Evolutionary conservation across 2,113 vertebrate genomes (phyloP), one percentile per base, ranked within the genome.

Genomic region (Muscicapa adusta): DNA sequence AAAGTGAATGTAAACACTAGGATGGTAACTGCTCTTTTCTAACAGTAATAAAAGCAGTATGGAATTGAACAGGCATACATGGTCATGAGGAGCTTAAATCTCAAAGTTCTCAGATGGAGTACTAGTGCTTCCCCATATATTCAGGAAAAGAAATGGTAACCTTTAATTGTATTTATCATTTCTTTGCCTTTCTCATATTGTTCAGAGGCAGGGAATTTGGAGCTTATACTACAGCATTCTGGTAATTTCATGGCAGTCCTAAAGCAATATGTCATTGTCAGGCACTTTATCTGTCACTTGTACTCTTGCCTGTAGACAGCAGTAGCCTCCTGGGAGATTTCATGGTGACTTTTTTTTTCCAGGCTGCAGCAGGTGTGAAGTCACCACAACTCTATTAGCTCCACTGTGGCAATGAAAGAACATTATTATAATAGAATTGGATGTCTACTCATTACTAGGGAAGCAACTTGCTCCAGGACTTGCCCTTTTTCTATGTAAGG

Each of bases 321-420:
- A 95, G 82, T 74, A 92, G 91, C 82, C 94, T 96, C 98, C 92
- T 95, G 97, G 97, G 97, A 97, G 93, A 98, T 97, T 98, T 98
- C 96, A 97, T 58, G 85, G 93, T 97, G 97, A 91, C 78, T 94
- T 77, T 51, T 79, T 50, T 68, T 96, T 75, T 42, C 95, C 93
- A 92, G 96, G 83, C 92, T 97, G 94, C 83, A 96, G 98, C 97
- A 98, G 96, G 91, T 98, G 96, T 97, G 97, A 98, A 98, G 96
- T 97, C 97, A 97, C 98, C 98, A 97, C 96, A 98, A 91, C 97
- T 98, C 97, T 98, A 97, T 98, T 98, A 98, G 97, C 97, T 97
- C 95, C 93, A 90, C 94, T 83, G 78, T 89, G 96, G 97, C 95
- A 97, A 98, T 97, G 96, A 98, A 98, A 98, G 95, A 91, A 91